Percentiles rank a stretch among this genome's conserved stretches.
These are phyloP conservation scores for Sinocyclocheilus maitianheensis DNA, from an alignment of 2,113 vertebrate genomes.

Conservation along the genomic window DNA sequence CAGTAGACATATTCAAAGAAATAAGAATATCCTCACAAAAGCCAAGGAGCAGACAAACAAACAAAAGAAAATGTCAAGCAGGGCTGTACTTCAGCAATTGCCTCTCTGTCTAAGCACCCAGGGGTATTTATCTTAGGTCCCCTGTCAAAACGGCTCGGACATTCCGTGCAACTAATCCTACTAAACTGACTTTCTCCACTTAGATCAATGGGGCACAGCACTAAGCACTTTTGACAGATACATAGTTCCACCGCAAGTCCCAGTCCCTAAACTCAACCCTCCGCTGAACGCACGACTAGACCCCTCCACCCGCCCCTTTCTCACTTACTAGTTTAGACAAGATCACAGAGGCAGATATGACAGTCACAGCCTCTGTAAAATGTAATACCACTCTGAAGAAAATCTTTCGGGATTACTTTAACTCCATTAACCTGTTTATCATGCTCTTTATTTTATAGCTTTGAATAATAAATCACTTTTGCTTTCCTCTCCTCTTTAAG, in stretches of 20 bases:
- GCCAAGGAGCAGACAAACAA: slow-evolving; percentile 11
- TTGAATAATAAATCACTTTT: slow-evolving; percentile 74
- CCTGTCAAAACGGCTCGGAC: slow-evolving; percentile 52
- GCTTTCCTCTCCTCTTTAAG: slow-evolving; percentile 23
- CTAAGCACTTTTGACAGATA: slow-evolving; percentile 61
- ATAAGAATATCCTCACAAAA: slow-evolving; percentile 17
- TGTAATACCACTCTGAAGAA: slow-evolving; percentile 70
- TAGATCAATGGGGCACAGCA: slow-evolving; percentile 45
- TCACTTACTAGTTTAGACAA: slow-evolving; percentile 71
- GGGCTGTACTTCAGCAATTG: slow-evolving; percentile 28
- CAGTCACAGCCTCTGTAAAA: slow-evolving; percentile 63
- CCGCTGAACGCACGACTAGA: slow-evolving; percentile 41
- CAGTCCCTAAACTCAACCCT: slow-evolving; percentile 61
- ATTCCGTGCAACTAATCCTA: slow-evolving; percentile 52
- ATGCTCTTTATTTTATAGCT: slow-evolving; percentile 77
- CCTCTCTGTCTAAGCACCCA: slow-evolving; percentile 23
- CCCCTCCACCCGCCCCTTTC: slow-evolving; percentile 42
- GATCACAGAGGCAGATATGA: slow-evolving; percentile 67
- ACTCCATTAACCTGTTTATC: slow-evolving; percentile 80
- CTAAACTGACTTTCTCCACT: slow-evolving; percentile 59
- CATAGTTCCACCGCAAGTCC: slow-evolving; percentile 61
- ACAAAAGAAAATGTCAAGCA: slow-evolving; percentile 46
- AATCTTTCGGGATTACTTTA: slow-evolving; percentile 71
- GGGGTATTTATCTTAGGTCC: slow-evolving; percentile 36
- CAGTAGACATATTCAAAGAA: slow-evolving; percentile 31